Conservation (phyloP, 1,140 invertebrate species). For the Anoplolepis gracilipes region DNA sequence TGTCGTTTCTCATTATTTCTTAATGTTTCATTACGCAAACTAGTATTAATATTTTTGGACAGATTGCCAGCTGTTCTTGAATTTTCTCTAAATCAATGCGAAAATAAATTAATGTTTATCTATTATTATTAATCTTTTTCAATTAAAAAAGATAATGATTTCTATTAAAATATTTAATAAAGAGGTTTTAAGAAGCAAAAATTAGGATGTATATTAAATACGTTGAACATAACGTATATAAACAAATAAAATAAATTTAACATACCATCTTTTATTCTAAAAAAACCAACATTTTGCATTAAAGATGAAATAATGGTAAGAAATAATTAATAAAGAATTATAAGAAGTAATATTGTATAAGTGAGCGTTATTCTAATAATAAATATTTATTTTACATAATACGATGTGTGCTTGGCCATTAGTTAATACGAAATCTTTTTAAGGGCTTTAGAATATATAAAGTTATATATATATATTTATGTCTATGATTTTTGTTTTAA, state of each 20-base stretch:
- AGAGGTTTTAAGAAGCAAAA: neutral
- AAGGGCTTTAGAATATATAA: neutral
- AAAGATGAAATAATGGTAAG: neutral
- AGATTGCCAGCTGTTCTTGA: no score
- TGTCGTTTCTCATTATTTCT: no score
- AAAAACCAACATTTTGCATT: neutral
- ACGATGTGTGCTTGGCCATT: no score
- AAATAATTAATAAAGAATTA: neutral
- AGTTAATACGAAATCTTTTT: neutral
- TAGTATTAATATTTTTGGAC: no score
- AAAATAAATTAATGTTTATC: neutral
- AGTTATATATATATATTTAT: neutral
- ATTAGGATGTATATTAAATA: no score
- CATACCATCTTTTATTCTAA: neutral
- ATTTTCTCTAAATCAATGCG: neutral
- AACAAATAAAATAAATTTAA: neutral
- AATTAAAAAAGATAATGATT: neutral
- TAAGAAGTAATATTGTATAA: neutral
- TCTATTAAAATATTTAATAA: neutral
- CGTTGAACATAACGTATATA: neutral
- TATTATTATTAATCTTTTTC: neutral
- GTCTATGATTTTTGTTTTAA: neutral
- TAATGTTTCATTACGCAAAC: no score
- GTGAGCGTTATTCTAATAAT: neutral
- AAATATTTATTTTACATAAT: neutral